phyloP scores from a whole-genome alignment of 2,113 vertebrate species.

The Otis tarda region DNA sequence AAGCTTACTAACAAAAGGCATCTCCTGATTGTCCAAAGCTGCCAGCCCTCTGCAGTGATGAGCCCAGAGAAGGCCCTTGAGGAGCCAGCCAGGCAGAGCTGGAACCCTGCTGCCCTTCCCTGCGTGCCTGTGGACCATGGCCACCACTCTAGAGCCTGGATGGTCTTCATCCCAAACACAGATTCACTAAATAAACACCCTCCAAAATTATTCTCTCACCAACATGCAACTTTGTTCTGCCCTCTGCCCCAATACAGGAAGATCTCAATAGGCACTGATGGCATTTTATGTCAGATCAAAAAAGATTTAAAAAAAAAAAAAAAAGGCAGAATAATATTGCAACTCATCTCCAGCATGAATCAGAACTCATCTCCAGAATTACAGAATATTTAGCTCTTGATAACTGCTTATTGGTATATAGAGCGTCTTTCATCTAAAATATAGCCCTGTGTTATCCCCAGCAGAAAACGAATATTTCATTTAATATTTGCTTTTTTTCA shows the following conservation, averaged over 20 bases:
- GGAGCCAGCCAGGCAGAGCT: not conserved
- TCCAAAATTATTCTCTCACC: not conserved
- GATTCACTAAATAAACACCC: not conserved
- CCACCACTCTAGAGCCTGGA: not conserved
- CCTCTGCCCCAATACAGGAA: not conserved
- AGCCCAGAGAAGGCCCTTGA: not conserved
- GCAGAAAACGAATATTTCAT: not conserved
- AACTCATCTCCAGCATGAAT: not conserved
- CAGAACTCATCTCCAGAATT: not conserved
- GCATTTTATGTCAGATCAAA: not conserved
- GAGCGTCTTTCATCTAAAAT: not conserved
- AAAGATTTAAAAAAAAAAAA: not conserved
- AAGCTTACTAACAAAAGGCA: not conserved
- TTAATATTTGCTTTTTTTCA: not conserved
- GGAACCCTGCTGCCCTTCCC: not conserved
- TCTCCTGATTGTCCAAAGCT: not conserved
- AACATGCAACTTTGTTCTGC: not conserved
- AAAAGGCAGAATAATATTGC: not conserved
- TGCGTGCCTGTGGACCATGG: fast-evolving
- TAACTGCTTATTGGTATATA: not conserved
- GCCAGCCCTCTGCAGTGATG: not conserved
- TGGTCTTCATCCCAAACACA: not conserved
- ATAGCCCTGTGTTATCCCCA: not conserved
- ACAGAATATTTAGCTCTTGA: not conserved
- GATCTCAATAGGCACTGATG: not conserved